These are phyloP conservation scores for Meda fulgida DNA, from an alignment of 2,797 vertebrate species.

Conservation along the genomic window DNA sequence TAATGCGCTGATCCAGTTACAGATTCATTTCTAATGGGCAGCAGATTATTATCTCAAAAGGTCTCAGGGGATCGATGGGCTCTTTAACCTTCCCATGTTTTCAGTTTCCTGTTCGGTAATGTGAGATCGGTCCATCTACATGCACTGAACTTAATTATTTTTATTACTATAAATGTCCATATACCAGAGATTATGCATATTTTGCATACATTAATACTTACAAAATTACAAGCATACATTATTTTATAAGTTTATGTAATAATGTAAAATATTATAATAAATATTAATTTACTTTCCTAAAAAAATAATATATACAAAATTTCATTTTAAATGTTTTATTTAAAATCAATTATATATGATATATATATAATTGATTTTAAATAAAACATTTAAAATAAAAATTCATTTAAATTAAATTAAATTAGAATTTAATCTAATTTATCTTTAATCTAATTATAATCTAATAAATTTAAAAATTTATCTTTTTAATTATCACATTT, in stretches of 20 bases:
- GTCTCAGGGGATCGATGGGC: slow-evolving; percentile 34
- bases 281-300: too few species aligned
- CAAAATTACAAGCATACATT: too few species aligned
- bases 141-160: not conserved
- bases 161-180: not conserved
- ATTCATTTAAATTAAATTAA: not conserved
- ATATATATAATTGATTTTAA: not conserved
- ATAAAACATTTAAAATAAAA: not conserved
- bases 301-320: too few species aligned
- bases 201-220: too few species aligned
- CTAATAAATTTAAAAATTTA: too few species aligned
- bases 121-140: not conserved
- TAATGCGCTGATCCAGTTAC: slow-evolving; percentile 53
- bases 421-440: too few species aligned
- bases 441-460: too few species aligned
- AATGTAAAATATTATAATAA: too few species aligned
- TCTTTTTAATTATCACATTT: not conserved
- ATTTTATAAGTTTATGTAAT: too few species aligned
- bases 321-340: too few species aligned
- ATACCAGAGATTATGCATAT: not conserved
- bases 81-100: slow-evolving; percentile 30
- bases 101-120: slow-evolving; percentile 14
- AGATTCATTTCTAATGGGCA: slow-evolving; percentile 53
- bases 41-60: slow-evolving; percentile 42
- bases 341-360: too few species aligned